A percentile compares a stretch with the other conserved stretches of the same genome.
Evolutionary conservation across 2,797 vertebrate species (phyloP).

Genomic region (Xenopus petersii): DNA sequence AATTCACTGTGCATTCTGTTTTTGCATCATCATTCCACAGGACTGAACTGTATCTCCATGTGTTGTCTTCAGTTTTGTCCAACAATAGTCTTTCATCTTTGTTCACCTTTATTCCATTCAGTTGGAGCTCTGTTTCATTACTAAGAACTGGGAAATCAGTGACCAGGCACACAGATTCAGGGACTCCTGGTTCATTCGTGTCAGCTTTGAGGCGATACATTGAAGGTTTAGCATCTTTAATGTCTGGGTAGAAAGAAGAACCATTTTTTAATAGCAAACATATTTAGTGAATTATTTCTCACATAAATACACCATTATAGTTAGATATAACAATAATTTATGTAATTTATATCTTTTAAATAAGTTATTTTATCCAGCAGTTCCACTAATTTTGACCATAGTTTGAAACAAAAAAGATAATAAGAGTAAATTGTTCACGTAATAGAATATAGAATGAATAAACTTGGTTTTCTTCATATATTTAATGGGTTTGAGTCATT

Average conservation of each 20-base stretch:
- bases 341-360: no score
- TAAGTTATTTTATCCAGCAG: no score
- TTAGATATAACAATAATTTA: no score
- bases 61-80: constrained; percentile 3
- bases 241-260: neutral
- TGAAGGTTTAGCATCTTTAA: neutral
- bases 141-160: constrained; percentile 21
- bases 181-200: neutral
- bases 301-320: no score
- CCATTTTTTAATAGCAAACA: neutral
- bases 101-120: neutral
- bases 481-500: no score
- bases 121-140: neutral
- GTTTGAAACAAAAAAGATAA: no score
- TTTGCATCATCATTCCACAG: neutral
- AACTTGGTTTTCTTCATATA: no score
- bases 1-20: neutral
- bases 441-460: neutral
- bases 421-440: no score
- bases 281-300: neutral
- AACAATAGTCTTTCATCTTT: neutral
- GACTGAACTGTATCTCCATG: constrained; percentile 32
- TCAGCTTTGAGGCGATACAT: constrained; percentile 5
- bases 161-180: constrained; percentile 21
- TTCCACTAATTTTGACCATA: no score